Percentiles rank a stretch among this genome's conserved stretches.
Conservation (phyloP, 2,113 vertebrate genomes). For the Brachionichthys hirsutus region DNA sequence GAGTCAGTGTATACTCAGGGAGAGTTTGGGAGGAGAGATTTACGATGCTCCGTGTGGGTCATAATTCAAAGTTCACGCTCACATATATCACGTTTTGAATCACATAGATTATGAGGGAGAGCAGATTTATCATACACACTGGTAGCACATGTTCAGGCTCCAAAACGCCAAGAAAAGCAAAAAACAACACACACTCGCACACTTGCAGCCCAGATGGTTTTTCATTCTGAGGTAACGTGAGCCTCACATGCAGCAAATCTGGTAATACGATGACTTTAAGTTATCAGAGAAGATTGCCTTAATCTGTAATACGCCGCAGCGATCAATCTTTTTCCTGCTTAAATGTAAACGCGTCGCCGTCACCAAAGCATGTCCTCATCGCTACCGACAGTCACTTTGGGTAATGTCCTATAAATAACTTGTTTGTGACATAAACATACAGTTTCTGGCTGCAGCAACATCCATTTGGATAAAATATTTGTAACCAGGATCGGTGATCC, state of each 20-base stretch:
- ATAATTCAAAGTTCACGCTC: conserved; percentile 83
- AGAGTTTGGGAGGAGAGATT: conserved; percentile 79
- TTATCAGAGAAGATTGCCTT: conserved; percentile 28
- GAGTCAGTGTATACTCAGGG: conserved; percentile 74
- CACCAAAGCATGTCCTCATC: too few relatives aligned
- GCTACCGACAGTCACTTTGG: not conserved
- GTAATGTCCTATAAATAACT: conserved; percentile 8
- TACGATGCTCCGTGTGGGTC: conserved; percentile 74
- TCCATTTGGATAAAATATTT: not conserved
- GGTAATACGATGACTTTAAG: conserved; percentile 38
- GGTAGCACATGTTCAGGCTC: conserved; percentile 72
- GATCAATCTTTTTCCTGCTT: conserved; percentile 2
- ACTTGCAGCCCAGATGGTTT: conserved; percentile 62
- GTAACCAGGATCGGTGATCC: conserved; percentile 42
- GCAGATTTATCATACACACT: conserved; percentile 80
- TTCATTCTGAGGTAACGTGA: conserved; percentile 43
- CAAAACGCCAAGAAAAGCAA: conserved; percentile 63
- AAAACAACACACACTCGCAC: conserved; percentile 65
- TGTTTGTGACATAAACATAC: conserved; percentile 9
- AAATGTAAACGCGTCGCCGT: too few relatives aligned
- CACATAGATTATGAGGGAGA: conserved; percentile 80
- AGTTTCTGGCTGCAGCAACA: conserved; percentile 4
- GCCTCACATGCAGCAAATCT: conserved; percentile 21
- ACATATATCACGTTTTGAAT: conserved; percentile 82
- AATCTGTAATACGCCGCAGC: conserved; percentile 30